Percentiles rank a stretch among this genome's conserved stretches.
Conservation (phyloP, 2,113 vertebrate genomes). For the Donacobius atricapilla region DNA sequence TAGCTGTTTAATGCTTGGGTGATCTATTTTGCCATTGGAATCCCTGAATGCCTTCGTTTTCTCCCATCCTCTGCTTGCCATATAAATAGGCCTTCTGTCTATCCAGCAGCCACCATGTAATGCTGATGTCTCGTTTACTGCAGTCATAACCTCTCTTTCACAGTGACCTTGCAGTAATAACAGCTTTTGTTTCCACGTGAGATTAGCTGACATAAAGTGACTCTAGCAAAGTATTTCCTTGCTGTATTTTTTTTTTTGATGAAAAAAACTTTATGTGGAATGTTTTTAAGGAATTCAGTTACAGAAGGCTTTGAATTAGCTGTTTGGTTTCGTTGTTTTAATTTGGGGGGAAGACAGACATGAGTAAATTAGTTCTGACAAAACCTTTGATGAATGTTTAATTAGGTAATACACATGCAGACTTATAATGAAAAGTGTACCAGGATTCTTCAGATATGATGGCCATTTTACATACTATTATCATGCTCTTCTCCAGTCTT, state of each 20-base stretch:
- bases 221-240: background rate
- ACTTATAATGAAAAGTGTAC: background rate
- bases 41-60: slow-evolving; percentile 12
- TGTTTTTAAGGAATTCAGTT: background rate
- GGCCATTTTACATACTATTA: background rate
- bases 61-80: background rate
- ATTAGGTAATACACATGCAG: background rate
- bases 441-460: background rate
- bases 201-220: background rate
- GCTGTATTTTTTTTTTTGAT: background rate
- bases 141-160: background rate
- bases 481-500: background rate
- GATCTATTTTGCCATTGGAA: slow-evolving; percentile 21
- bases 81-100: slow-evolving; percentile 40
- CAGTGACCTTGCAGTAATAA: background rate
- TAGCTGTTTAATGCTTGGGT: slow-evolving; percentile 23
- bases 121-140: background rate
- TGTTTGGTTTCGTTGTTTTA: background rate
- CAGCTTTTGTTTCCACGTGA: background rate
- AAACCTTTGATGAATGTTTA: background rate
- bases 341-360: background rate
- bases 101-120: background rate
- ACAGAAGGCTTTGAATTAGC: background rate
- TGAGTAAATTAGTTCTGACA: background rate
- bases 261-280: background rate